These are phyloP conservation scores for Sesia bembeciformis DNA, from an alignment of 2,888 invertebrate genomes.

Conservation along the genomic window DNA sequence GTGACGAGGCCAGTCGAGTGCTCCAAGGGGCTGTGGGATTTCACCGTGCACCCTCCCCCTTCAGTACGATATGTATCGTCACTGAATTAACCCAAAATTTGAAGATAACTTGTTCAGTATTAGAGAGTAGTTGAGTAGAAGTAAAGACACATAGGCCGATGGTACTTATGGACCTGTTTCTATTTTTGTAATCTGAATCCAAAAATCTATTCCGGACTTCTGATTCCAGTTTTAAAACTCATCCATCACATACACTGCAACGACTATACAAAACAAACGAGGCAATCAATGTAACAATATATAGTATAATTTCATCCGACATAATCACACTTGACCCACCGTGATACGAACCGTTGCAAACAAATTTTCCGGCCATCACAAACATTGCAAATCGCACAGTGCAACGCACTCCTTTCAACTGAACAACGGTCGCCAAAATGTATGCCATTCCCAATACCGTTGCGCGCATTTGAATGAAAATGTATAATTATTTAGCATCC, in stretches of 20 bases:
- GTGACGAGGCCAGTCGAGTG: too few relatives aligned
- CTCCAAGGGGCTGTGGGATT: too few relatives aligned
- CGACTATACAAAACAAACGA: neutral
- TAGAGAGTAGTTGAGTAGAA: too few relatives aligned
- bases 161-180: too few relatives aligned
- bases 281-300: neutral
- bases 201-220: too few relatives aligned
- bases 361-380: conserved; percentile 9
- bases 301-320: neutral
- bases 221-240: too few relatives aligned
- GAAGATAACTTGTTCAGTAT: too few relatives aligned
- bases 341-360: neutral
- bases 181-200: too few relatives aligned
- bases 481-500: conserved; percentile 61
- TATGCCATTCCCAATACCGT: conserved; percentile 36
- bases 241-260: neutral
- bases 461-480: conserved; percentile 43
- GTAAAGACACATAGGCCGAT: too few relatives aligned
- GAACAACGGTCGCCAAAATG: conserved; percentile 14
- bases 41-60: too few relatives aligned
- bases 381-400: conserved; percentile 8
- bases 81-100: too few relatives aligned
- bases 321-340: conserved; percentile 2
- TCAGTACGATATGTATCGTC: too few relatives aligned
- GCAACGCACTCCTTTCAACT: neutral